Evolutionary conservation across 2,113 vertebrate genomes (phyloP), one percentile per base, ranked within the genome.

Genomic region (Alosa alosa): DNA sequence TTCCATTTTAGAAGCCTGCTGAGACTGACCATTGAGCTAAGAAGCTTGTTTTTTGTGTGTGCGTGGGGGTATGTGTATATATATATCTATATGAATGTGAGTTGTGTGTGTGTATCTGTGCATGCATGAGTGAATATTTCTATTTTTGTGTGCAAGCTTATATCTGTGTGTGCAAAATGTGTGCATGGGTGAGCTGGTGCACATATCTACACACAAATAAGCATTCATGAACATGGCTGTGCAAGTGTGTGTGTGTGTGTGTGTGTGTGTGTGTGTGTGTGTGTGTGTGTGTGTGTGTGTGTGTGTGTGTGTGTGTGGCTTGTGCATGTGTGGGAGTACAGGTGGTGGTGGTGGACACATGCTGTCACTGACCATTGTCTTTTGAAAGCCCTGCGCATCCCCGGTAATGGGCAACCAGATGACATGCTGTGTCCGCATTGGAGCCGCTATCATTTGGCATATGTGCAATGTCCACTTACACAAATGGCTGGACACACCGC

Each of bases 391-490:
- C 72, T 36, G 25, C 13, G 72, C 72, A 78, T 78, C 72, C 72
- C 72, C 25, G 25, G 72, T 78, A 78, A 78, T 78, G 72, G 72
- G 72, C 72, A 86, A 82, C 86, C 82, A 50, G 87, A 85, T 84
- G 81, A 86, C 86, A 86, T 81, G 60, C 89, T 87, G 81, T 84
- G 82, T 86, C 86, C 1, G 31, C 31, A 78, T 78, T 83, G 81
- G 72, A 83, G 84, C 72, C 10, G 11, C 82, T 50, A 88, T 90
- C 72, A 90, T 88, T 88, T 86, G 36, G 31, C 84, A 86, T 83
- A 86, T 60, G 50, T 86, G 82, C 87, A 78, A 78, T 78, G 72
- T 78, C 72, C 45, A 84, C 45, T 85, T 84, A 41, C 81, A 83
- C 81, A 83, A 85, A 84, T 50, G 60, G 72, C 45, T 83, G 39